Evolutionary conservation across 2,797 vertebrate species (phyloP).

Genomic region (Poeciliopsis paucimaculata): DNA sequence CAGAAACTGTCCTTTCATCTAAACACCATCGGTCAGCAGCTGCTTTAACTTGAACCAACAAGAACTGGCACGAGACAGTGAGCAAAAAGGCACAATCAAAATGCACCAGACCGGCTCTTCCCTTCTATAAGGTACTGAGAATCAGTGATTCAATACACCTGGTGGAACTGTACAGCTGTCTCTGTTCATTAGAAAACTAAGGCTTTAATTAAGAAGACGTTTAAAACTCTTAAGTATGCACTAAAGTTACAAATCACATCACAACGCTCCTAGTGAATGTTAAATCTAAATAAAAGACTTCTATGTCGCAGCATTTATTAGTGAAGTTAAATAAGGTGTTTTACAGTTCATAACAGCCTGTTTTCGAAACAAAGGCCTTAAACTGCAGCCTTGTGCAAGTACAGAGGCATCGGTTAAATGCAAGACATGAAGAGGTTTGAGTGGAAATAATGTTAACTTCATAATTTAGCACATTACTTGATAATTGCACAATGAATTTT

Average conservation of each 20-base stretch:
- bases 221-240: neutral
- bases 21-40: neutral
- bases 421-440: neutral
- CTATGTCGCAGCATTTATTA: neutral
- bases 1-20: slow-evolving; percentile 10
- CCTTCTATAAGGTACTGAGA: neutral
- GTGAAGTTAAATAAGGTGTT: neutral
- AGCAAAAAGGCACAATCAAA: neutral
- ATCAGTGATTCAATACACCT: neutral
- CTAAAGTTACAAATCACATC: neutral
- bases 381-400: neutral
- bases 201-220: neutral
- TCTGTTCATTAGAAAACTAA: neutral
- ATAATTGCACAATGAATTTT: neutral
- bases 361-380: neutral
- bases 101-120: neutral
- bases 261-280: neutral
- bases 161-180: neutral
- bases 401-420: neutral
- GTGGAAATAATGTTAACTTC: neutral
- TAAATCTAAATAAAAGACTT: neutral
- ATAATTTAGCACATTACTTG: neutral
- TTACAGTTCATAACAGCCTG: neutral
- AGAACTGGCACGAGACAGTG: neutral
- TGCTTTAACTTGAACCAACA: slow-evolving; percentile 8